Conservation (phyloP, 2,888 invertebrate genomes). For the Urechis unicinctus region DNA sequence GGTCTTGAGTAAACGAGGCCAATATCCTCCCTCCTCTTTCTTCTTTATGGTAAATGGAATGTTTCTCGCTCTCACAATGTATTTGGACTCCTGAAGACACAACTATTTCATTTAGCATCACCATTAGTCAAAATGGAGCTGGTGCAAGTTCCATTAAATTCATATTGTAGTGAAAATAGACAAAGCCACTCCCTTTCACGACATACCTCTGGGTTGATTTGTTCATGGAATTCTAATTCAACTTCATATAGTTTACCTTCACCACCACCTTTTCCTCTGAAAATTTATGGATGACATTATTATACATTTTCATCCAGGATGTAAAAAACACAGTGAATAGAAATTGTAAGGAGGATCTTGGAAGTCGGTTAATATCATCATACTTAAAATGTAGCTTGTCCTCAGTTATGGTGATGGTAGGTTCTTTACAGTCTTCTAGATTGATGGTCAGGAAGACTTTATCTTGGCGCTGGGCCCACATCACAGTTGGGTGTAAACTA, state of each 20-base stretch:
- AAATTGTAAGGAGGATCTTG: no score
- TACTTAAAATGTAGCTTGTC: constrained; percentile 66
- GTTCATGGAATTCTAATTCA: constrained; percentile 74
- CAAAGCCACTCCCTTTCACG: no score
- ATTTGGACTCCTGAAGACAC: constrained; percentile 54
- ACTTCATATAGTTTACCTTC: constrained; percentile 82
- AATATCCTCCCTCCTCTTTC: constrained; percentile 69
- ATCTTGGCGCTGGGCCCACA: constrained; percentile 88
- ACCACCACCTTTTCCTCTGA: constrained; percentile 70
- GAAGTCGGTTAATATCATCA: background rate
- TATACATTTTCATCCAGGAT: background rate
- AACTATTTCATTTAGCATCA: no score
- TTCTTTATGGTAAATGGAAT: constrained; percentile 57
- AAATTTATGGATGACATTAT: constrained; percentile 19
- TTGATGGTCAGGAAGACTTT: constrained; percentile 81
- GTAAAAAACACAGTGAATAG: no score
- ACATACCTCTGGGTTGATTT: constrained; percentile 59
- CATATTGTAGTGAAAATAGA: no score
- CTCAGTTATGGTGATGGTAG: constrained; percentile 66
- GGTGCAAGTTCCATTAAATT: background rate
- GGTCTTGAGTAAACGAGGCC: constrained; percentile 81
- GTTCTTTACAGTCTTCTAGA: constrained; percentile 75
- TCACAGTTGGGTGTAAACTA: constrained; percentile 68
- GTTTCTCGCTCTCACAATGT: constrained; percentile 53
- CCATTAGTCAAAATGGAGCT: background rate